Conservation (phyloP, 2,113 vertebrate genomes). For the Montifringilla adamsi region DNA sequence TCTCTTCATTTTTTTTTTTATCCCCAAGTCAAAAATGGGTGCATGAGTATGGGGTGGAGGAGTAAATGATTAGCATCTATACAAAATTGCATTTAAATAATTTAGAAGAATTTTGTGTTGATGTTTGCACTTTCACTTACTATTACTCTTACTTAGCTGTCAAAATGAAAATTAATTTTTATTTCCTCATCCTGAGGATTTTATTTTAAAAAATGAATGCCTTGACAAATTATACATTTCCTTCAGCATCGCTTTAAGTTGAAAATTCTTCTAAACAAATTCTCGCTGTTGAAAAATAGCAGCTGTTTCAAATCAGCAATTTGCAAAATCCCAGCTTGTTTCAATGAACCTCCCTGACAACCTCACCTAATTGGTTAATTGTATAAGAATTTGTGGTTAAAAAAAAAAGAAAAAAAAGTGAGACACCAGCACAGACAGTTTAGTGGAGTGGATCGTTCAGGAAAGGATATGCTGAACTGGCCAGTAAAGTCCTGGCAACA, state of each 20-base stretch:
- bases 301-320: slow-evolving; percentile 16
- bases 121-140: neutral
- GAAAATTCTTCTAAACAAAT: neutral
- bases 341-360: neutral
- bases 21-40: neutral
- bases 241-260: neutral
- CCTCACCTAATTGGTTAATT: neutral
- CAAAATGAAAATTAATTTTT: slow-evolving; percentile 7
- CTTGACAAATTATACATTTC: slow-evolving; percentile 10
- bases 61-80: neutral
- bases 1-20: neutral
- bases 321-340: neutral
- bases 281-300: neutral
- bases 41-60: neutral
- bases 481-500: neutral
- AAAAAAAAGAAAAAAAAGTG: neutral
- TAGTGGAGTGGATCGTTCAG: neutral
- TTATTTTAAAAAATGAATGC: neutral
- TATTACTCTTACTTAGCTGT: neutral
- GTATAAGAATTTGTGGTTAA: neutral
- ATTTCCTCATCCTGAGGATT: neutral
- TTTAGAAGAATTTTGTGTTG: neutral
- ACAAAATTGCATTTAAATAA: neutral
- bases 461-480: neutral
- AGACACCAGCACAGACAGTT: neutral